phyloP scores from a whole-genome alignment of 2,888 invertebrate species.

The Terebella lapidaria region DNA sequence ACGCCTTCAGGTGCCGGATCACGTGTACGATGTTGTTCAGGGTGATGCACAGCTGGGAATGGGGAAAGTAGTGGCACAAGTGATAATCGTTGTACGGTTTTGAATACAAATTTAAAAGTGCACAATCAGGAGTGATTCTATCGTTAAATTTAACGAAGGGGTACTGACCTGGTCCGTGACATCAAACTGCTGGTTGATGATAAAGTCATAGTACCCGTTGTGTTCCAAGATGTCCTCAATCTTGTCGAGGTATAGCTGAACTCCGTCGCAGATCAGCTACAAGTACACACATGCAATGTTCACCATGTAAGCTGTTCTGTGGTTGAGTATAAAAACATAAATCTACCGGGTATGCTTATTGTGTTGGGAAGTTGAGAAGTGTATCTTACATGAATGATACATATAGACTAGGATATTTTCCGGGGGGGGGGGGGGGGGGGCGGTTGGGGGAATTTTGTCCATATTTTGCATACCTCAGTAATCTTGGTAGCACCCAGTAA shows the following conservation, averaged over 20 bases:
- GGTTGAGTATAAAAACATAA: too few relatives aligned
- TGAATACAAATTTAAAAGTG: not conserved
- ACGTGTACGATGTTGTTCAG: constrained; percentile 50
- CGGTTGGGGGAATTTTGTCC: too few relatives aligned
- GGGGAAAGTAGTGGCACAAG: not conserved
- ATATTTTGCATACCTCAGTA: constrained; percentile 38
- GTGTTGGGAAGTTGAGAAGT: too few relatives aligned
- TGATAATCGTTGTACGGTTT: not conserved
- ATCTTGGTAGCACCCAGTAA: constrained; percentile 45
- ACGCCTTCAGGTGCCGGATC: constrained; percentile 35
- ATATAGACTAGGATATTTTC: too few relatives aligned
- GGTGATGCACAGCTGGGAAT: constrained; percentile 42
- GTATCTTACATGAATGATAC: too few relatives aligned
- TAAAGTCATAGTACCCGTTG: constrained; percentile 41
- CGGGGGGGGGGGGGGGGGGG: too few relatives aligned
- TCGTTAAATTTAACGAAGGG: not conserved
- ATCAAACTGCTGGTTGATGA: constrained; percentile 40
- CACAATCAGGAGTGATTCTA: not conserved
- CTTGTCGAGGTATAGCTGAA: constrained; percentile 39
- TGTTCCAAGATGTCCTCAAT: constrained; percentile 39
- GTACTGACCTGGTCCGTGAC: constrained; percentile 44
- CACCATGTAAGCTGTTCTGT: too few relatives aligned
- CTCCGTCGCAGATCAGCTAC: constrained; percentile 48
- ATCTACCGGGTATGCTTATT: too few relatives aligned
- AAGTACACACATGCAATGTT: too few relatives aligned